Conservation (phyloP, 2,113 vertebrate genomes). For the Sylvietta virens region DNA sequence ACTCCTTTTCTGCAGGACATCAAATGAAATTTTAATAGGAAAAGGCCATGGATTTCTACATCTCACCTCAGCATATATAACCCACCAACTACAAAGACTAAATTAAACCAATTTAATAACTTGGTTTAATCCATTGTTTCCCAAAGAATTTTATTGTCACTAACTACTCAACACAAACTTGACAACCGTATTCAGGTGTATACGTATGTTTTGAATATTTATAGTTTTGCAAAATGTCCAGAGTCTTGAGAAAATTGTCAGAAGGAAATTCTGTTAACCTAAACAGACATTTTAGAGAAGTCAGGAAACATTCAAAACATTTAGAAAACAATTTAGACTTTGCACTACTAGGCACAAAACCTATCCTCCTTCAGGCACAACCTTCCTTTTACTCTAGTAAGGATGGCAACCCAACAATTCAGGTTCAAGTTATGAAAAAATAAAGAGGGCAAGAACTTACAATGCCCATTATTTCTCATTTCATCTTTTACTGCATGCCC, state of each 20-base stretch:
- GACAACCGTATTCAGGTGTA: neutral
- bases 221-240: neutral
- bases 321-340: neutral
- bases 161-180: neutral
- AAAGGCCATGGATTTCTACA: neutral
- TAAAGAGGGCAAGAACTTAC: neutral
- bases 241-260: neutral
- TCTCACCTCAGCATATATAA: neutral
- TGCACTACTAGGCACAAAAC: neutral
- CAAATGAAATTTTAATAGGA: neutral
- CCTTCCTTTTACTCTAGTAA: neutral
- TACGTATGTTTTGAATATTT: neutral
- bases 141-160: neutral
- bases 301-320: neutral
- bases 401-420: neutral
- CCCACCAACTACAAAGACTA: neutral
- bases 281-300: neutral
- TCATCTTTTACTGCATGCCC: neutral
- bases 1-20: constrained; percentile 85
- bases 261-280: neutral
- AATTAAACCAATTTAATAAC: neutral
- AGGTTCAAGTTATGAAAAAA: neutral
- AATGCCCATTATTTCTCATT: neutral
- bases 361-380: neutral
- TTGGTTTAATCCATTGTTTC: neutral